These are phyloP conservation scores for Caerostris extrusa DNA, from an alignment of 1,140 invertebrate species.

Conservation along the genomic window DNA sequence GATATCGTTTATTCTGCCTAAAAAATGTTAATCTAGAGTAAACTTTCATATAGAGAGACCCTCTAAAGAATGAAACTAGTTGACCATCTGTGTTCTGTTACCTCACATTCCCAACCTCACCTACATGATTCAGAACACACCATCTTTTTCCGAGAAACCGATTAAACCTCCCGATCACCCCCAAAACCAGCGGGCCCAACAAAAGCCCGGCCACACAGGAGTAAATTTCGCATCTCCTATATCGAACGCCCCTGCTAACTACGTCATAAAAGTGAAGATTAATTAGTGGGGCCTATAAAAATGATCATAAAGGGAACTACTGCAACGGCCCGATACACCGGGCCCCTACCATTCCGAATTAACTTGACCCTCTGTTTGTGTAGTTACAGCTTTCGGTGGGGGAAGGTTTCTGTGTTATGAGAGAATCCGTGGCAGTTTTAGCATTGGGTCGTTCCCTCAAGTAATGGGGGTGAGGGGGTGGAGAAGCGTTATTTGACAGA, in stretches of 20 bases:
- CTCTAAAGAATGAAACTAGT: no score
- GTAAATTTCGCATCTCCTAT: conserved; percentile 13
- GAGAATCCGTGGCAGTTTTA: neutral
- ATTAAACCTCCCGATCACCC: neutral
- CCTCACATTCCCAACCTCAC: no score
- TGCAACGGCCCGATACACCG: neutral
- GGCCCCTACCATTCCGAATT: conserved; percentile 9
- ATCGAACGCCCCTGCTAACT: conserved; percentile 27
- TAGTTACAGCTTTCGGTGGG: conserved; percentile 37
- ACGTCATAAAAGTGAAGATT: conserved; percentile 66
- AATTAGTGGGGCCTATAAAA: conserved; percentile 60
- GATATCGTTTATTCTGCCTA: no score
- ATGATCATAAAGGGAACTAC: conserved; percentile 57
- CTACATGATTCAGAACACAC: neutral
- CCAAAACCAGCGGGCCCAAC: neutral
- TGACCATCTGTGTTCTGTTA: no score
- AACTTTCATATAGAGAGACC: no score
- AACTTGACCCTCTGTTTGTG: conserved; percentile 56
- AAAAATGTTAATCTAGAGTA: no score
- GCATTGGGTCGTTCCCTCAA: conserved; percentile 44
- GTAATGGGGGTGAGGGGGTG: neutral
- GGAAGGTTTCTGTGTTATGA: neutral
- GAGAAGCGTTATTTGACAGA: neutral
- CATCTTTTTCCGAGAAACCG: neutral
- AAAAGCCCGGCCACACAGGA: neutral